phyloP scores from a whole-genome alignment of 2,113 vertebrate genomes.

The Nematolebias whitei region DNA sequence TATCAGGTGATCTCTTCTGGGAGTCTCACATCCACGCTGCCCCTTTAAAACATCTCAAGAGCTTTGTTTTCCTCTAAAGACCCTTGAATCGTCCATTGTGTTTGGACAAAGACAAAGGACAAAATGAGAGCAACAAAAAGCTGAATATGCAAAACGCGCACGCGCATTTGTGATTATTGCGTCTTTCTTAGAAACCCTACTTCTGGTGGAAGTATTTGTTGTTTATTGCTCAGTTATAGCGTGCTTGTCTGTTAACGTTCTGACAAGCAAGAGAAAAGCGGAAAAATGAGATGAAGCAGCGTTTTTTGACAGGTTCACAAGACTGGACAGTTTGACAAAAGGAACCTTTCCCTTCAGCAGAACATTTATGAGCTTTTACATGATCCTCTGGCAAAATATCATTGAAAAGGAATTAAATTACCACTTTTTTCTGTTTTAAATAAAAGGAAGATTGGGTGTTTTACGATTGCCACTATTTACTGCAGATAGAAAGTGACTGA shows the following conservation, averaged over 20 bases:
- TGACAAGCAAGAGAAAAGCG: too few species aligned
- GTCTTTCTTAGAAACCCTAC: neutral
- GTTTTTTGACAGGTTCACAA: too few species aligned
- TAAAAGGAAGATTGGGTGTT: slow-evolving; percentile 22
- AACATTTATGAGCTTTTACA: slow-evolving; percentile 7
- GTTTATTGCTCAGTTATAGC: too few species aligned
- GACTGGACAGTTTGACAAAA: too few species aligned
- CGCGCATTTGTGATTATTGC: neutral
- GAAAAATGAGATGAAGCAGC: too few species aligned
- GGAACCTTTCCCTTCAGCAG: too few species aligned
- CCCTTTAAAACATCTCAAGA: slow-evolving; percentile 82
- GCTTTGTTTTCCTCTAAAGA: slow-evolving; percentile 80
- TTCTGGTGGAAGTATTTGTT: too few species aligned
- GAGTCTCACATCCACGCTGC: slow-evolving; percentile 82
- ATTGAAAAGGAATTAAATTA: slow-evolving; percentile 21
- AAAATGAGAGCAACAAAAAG: slow-evolving; percentile 14
- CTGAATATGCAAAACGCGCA: neutral
- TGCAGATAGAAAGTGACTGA: slow-evolving; percentile 11
- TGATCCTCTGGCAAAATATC: neutral
- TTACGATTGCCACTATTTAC: slow-evolving; percentile 16
- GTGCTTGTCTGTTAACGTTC: too few species aligned
- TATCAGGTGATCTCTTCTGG: slow-evolving; percentile 87
- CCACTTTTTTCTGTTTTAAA: slow-evolving; percentile 12
- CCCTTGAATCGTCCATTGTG: slow-evolving; percentile 71
- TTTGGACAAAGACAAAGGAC: slow-evolving; percentile 38